Evolutionary conservation across 2,113 vertebrate genomes (phyloP).

Genomic region (Pollachius pollachius): DNA sequence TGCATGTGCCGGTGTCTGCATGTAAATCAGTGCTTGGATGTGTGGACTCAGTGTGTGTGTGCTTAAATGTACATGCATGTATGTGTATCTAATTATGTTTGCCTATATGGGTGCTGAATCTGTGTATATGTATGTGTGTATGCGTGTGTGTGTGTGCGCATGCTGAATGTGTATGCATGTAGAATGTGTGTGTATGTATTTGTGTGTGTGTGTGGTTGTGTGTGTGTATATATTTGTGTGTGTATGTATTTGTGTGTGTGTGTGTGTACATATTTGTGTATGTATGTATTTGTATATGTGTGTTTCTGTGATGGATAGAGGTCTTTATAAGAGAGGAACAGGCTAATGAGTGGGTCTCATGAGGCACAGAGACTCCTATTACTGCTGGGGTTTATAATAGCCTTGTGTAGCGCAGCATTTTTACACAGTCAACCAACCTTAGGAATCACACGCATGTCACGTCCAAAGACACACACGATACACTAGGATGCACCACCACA

Average conservation of each 20-base stretch:
- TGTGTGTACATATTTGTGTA: slow-evolving; percentile 55
- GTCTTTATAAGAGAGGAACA: slow-evolving; percentile 72
- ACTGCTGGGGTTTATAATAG: slow-evolving; percentile 68
- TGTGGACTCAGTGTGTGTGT: slow-evolving; percentile 19
- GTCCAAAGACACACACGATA: not conserved
- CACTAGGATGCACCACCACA: too few relatives aligned
- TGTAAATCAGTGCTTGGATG: not conserved
- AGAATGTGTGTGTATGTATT: slow-evolving; percentile 23
- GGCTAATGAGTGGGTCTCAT: slow-evolving; percentile 72
- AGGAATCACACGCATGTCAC: not conserved
- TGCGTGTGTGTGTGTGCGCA: slow-evolving; percentile 42
- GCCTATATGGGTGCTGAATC: slow-evolving; percentile 46
- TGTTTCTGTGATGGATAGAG: slow-evolving; percentile 67
- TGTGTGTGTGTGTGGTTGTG: slow-evolving; percentile 52
- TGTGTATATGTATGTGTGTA: slow-evolving; percentile 29
- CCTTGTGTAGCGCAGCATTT: slow-evolving; percentile 60
- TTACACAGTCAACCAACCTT: slow-evolving; percentile 57
- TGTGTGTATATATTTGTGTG: slow-evolving; percentile 28
- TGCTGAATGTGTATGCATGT: too few relatives aligned
- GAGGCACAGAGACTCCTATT: slow-evolving; percentile 68
- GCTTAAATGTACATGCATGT: slow-evolving; percentile 8
- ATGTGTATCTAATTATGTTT: slow-evolving; percentile 45
- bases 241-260: slow-evolving; percentile 27
- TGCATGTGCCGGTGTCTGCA: not conserved
- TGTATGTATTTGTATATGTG: slow-evolving; percentile 28